Percentiles rank a stretch among this genome's conserved stretches.
These are phyloP conservation scores for Kradibia gibbosae DNA, from an alignment of 1,140 invertebrate genomes.

Conservation along the genomic window DNA sequence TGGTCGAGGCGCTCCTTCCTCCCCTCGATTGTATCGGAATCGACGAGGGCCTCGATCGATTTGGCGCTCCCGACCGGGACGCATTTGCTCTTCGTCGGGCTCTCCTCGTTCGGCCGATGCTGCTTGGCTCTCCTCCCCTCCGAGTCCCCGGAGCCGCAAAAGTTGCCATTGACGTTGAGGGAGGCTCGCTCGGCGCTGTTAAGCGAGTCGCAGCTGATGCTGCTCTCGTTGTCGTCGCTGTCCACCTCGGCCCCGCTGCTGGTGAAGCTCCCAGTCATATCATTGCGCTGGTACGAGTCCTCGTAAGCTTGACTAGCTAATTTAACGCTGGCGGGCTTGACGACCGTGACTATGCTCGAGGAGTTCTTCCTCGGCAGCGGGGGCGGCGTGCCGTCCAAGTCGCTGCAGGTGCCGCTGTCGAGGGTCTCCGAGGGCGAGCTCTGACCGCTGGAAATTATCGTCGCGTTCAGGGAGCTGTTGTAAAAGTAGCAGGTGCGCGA, in stretches of 20 bases:
- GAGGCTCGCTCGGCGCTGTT: slow-evolving; percentile 79
- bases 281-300: slow-evolving; percentile 55
- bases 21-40: background rate
- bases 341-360: slow-evolving; percentile 54
- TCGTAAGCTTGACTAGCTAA: background rate
- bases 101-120: background rate
- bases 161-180: slow-evolving; percentile 73
- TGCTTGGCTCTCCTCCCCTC: slow-evolving; percentile 7
- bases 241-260: slow-evolving; percentile 76
- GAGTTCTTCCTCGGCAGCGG: slow-evolving; percentile 79
- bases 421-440: slow-evolving; percentile 84
- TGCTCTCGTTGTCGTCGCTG: slow-evolving; percentile 80
- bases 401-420: slow-evolving; percentile 87
- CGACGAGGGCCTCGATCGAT: background rate
- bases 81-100: background rate
- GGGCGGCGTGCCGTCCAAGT: slow-evolving; percentile 82
- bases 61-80: background rate
- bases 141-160: slow-evolving; percentile 64
- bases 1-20: background rate
- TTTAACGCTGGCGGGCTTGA: slow-evolving; percentile 52
- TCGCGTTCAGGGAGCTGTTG: slow-evolving; percentile 66
- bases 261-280: slow-evolving; percentile 73
- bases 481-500: slow-evolving; percentile 74
- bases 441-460: slow-evolving; percentile 82
- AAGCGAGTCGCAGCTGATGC: slow-evolving; percentile 81